Percentiles rank a stretch among this genome's conserved stretches.
These are phyloP conservation scores for Sipha maydis DNA, from an alignment of 2,888 invertebrate genomes.

Conservation along the genomic window DNA sequence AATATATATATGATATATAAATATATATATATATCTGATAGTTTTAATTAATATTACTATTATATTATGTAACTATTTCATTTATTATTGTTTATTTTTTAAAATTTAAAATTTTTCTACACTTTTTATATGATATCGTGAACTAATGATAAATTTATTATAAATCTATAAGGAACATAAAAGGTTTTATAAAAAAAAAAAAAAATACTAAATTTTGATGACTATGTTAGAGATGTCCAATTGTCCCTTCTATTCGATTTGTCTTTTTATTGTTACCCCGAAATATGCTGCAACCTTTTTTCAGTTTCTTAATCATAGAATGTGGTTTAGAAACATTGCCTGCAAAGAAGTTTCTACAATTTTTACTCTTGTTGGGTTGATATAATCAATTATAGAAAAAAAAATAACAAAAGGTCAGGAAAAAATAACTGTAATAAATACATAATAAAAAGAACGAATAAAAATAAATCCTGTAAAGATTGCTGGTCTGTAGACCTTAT, in stretches of 20 bases:
- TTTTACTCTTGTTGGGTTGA: slow-evolving; percentile 5
- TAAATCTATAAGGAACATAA: too few species aligned
- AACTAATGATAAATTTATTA: too few species aligned
- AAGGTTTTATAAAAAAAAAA: too few species aligned
- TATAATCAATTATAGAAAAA: slow-evolving; percentile 20
- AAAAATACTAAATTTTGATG: too few species aligned
- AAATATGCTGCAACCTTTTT: background rate
- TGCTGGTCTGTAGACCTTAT: background rate
- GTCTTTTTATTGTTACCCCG: background rate
- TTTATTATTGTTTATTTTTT: too few species aligned
- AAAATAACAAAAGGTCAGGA: background rate
- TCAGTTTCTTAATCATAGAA: background rate
- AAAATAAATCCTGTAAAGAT: background rate
- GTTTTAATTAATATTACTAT: too few species aligned
- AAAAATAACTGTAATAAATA: background rate
- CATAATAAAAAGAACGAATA: background rate
- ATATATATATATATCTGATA: too few species aligned
- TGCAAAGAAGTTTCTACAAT: background rate
- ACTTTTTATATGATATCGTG: too few species aligned
- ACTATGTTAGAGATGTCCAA: too few species aligned
- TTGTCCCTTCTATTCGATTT: background rate
- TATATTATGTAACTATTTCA: too few species aligned
- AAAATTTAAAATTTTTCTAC: too few species aligned
- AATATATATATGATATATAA: too few species aligned
- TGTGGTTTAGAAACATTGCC: background rate